Evolutionary conservation across 2,113 vertebrate species (phyloP), one percentile per base, ranked within the genome.

Genomic region (Stictonetta naevosa): DNA sequence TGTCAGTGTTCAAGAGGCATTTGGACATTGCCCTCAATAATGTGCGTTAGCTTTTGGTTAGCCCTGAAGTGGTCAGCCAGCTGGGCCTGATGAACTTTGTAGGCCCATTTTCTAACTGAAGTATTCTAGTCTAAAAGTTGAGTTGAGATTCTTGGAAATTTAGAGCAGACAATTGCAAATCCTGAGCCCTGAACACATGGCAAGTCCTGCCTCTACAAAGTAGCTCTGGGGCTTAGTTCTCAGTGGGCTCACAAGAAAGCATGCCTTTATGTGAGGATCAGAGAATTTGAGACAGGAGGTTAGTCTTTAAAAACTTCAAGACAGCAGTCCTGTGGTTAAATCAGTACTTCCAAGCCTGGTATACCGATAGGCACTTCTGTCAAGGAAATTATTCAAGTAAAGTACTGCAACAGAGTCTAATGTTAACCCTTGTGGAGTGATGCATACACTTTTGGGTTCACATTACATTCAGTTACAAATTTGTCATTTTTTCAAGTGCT

Each of bases 231-330:
- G 20, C 71, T 92, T 83, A 79, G 72, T 89, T 94, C 81, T 83
- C 81, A 83, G 82, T 77, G 56, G 77, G 77, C 72, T 95, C 67
- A 44, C 67, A 83, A 68, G 66, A 66, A 83, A 80, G 33, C 0
- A 0, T 44, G 52, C 62, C 79, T 94, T 93, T 33, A 66, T 86
- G 66, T 62, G 63, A 66, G 67, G 80, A 88, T 91, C 90, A 75
- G 84, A 94, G 72, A 44, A 66, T 18, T 28, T 18, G 34, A 92
- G 72, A 75, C 36, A 34, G 62, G 63, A 79, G 77, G 34, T 21
- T 31, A n/a, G 82, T 59, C 93, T 93, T 86, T 52, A 83, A 83
- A 77, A 83, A 40, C 62, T 85, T 79, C 46, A 78, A 36, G 95
- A 63, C 69, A 91, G 58, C 67, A 88, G 67, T 52, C 53, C 46